Evolutionary conservation across 2,113 vertebrate species (phyloP).

Genomic region (Channa argus): DNA sequence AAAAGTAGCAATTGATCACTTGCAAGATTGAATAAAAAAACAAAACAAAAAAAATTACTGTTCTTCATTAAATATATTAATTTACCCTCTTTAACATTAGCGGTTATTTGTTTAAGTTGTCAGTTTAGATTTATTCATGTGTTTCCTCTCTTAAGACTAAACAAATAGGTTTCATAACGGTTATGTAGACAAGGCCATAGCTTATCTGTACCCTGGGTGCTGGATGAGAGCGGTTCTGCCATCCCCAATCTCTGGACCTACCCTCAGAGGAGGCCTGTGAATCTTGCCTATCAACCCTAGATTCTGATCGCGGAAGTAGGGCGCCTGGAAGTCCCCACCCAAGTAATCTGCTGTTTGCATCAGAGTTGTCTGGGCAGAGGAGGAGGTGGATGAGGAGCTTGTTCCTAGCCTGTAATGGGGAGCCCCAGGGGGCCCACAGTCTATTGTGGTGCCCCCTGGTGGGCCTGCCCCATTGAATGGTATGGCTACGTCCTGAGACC

Average conservation of each 20-base stretch:
- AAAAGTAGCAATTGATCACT: slow-evolving; percentile 81
- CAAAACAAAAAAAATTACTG: slow-evolving; percentile 64
- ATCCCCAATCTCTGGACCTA: slow-evolving; percentile 88
- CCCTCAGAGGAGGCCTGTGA: slow-evolving; percentile 93
- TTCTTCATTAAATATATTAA: slow-evolving; percentile 82
- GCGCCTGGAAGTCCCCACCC: slow-evolving; percentile 96
- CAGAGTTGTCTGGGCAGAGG: slow-evolving; percentile 91
- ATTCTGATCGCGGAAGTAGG: slow-evolving; percentile 98
- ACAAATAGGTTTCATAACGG: slow-evolving; percentile 75
- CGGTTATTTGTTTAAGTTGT: slow-evolving; percentile 76
- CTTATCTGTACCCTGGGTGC: slow-evolving; percentile 99
- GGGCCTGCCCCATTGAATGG: slow-evolving; percentile 91
- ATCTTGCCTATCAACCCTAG: slow-evolving; percentile 94
- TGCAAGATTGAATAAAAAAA: slow-evolving; percentile 76
- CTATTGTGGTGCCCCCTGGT: slow-evolving; percentile 87
- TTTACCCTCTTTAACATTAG: slow-evolving; percentile 78
- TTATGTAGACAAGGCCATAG: slow-evolving; percentile 83
- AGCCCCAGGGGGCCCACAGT: slow-evolving; percentile 88
- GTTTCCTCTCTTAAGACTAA: slow-evolving; percentile 84
- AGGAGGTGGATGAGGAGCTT: slow-evolving; percentile 78
- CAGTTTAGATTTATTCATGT: slow-evolving; percentile 67
- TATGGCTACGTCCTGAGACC: slow-evolving; percentile 95
- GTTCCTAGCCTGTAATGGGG: slow-evolving; percentile 92
- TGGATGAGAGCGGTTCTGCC: slow-evolving; percentile 95
- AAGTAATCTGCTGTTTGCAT: slow-evolving; percentile 98